phyloP scores from a whole-genome alignment of 2,797 vertebrate species.

The Cheirogaleus major region DNA sequence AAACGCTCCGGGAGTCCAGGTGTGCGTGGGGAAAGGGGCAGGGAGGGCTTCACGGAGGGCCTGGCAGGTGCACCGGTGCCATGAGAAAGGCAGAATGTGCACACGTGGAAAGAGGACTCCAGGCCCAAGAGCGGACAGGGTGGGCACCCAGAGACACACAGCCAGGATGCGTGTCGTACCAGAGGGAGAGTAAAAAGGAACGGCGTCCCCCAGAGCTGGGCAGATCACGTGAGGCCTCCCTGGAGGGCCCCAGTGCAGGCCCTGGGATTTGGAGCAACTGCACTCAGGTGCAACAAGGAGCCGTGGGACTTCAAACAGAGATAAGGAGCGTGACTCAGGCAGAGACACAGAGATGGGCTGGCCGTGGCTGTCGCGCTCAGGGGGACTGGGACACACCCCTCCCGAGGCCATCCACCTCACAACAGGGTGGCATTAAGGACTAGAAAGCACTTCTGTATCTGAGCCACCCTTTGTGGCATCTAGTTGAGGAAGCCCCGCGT shows the following conservation, averaged over 20 bases:
- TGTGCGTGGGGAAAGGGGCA: not conserved
- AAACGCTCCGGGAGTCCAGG: not conserved
- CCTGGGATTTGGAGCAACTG: not conserved
- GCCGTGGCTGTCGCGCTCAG: rapidly evolving
- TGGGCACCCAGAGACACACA: not conserved
- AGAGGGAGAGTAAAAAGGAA: not conserved
- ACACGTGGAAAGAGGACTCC: not conserved
- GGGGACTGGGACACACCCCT: not conserved
- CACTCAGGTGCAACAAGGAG: not conserved
- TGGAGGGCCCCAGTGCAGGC: not conserved
- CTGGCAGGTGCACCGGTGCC: not conserved
- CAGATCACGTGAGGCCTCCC: not conserved
- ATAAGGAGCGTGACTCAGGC: not conserved
- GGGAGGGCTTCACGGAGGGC: not conserved
- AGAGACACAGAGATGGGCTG: not conserved
- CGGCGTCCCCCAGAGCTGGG: not conserved
- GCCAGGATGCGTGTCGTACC: not conserved
- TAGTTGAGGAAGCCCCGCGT: not conserved
- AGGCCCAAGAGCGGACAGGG: no score
- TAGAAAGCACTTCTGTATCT: not conserved
- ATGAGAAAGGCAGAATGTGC: not conserved
- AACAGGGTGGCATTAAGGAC: not conserved
- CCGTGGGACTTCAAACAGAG: not conserved
- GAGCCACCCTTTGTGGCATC: not conserved
- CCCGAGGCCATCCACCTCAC: not conserved